Evolutionary conservation across 2,888 invertebrate species (phyloP), one percentile per base, ranked within the genome.

Genomic region (Emmelina monodactyla): DNA sequence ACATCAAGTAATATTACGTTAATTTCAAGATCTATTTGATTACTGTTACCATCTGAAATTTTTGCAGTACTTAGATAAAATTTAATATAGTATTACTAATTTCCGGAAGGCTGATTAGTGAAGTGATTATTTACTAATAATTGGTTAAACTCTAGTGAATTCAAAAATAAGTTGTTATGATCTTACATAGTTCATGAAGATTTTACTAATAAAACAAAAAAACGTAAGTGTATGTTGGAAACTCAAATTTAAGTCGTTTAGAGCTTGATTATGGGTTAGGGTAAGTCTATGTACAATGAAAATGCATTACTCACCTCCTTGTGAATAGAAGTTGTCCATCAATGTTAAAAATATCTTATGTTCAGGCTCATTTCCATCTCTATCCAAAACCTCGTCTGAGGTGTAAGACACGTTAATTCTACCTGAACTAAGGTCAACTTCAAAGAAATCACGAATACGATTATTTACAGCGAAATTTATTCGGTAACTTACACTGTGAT

Each of bases 1-100:
- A 85, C 79, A 48, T 88, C 87, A 15, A 66, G 42, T 5, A 88
- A 58, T 1, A 76, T 62, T 2, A 86, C 73, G 12, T 55, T 55
- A 16, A 86, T 57, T 31, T 61, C 56, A 0, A 64, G 64, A 3
- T 52, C 49, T 16, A 55, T 55, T 33, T 59, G 63, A 43, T 78
- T 73, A 13, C 65, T 60, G 43, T 66, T 63, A 2, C 75, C 75
- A 40, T 72, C 78, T 80, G 51, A n/a, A n/a, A n/a, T n/a, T n/a
- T n/a, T n/a, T n/a, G n/a, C n/a, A n/a, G n/a, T n/a, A n/a, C n/a
- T n/a, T n/a, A n/a, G n/a, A n/a, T n/a, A n/a, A n/a, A n/a, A n/a
- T n/a, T n/a, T n/a, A n/a, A n/a, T n/a, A n/a, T n/a, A n/a, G n/a
- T n/a, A n/a, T n/a, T n/a, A n/a, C n/a, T n/a, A n/a, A n/a, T n/a